A percentile compares a stretch with the other conserved stretches of the same genome.
Conservation (phyloP, 2,113 vertebrate genomes). For the Sceloporus undulatus region DNA sequence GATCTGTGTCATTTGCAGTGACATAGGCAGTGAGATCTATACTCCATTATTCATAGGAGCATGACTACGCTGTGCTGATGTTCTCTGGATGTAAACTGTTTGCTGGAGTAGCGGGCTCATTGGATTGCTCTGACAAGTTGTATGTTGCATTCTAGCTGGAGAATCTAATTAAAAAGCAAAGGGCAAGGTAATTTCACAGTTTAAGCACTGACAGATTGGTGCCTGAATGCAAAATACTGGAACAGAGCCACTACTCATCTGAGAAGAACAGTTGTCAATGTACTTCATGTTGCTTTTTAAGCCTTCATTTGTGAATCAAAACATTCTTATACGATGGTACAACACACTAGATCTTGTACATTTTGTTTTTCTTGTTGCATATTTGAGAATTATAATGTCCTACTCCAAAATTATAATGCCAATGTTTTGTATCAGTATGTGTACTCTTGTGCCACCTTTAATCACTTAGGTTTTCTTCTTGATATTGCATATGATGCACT, state of each 20-base stretch:
- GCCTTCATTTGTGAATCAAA: background rate
- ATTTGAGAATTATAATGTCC: background rate
- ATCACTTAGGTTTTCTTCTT: background rate
- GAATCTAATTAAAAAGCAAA: conserved; percentile 8
- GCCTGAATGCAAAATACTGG: background rate
- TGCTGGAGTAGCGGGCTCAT: background rate
- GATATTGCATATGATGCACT: background rate
- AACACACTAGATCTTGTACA: background rate
- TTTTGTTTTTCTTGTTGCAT: background rate
- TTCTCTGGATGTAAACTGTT: background rate
- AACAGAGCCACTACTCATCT: background rate
- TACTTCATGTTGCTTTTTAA: background rate
- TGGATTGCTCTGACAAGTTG: background rate
- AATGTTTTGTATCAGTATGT: background rate
- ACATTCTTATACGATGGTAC: background rate
- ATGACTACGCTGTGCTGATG: background rate
- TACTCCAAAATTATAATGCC: background rate
- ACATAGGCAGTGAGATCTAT: no score
- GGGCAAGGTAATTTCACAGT: background rate
- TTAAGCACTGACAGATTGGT: conserved; percentile 6
- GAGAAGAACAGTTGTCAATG: background rate
- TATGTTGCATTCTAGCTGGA: background rate
- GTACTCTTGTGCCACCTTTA: background rate
- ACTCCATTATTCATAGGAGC: background rate
- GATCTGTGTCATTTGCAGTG: background rate